Base-by-base conservation (phyloP, 2,797 vertebrate genomes). In the Cryptoprocta ferox region DNA sequence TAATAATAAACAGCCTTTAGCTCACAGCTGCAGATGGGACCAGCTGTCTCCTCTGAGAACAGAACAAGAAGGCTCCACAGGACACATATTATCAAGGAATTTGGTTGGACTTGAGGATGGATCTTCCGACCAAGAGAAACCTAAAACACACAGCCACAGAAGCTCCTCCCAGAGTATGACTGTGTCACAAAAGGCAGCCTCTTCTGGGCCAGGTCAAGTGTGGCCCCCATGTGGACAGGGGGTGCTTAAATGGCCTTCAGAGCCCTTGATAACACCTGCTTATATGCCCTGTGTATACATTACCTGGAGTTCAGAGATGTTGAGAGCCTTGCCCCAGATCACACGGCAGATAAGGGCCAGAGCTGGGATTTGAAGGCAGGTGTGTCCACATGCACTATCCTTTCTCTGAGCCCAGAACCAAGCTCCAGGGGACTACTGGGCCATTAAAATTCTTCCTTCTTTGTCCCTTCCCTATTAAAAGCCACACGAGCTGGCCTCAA, bases 1-100 rank as follows among this genome's bases (percentile, higher is more conserved):
- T 93, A 97, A 97, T 97, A 96, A 98, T 89, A 97, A 96, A 96
- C 65, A 93, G 35, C 70, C n/a, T 80, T 61, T n/a, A 50, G 85
- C 76, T 85, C 71, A 21, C 91, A 89, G 73, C 75, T 95, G 61
- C 95, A 97, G 94, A 96, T 93, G 95, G 97, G 65, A 66, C 81
- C 91, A 48, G 93, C 95, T 97, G 95, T 94, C 94, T 75, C 84
- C 56, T 90, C 91, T 94, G 95, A 94, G 92, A 93, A 88, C 45
- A 86, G 73, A 93, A 71, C 61, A n/a, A 92, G 30, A 81, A 0
- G 2, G 71, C 91, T 94, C 78, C 76, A 66, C 63, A 86, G 92
- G 30, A 92, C 37, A 5, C 37, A 5, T 9, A 87, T 48, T 61
- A 48, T 39, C 39, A 91, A 91, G 79, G 81, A 81, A 84, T 91